Evolutionary conservation across 1,140 invertebrate species (phyloP).

Genomic region (Homalodisca vitripennis): DNA sequence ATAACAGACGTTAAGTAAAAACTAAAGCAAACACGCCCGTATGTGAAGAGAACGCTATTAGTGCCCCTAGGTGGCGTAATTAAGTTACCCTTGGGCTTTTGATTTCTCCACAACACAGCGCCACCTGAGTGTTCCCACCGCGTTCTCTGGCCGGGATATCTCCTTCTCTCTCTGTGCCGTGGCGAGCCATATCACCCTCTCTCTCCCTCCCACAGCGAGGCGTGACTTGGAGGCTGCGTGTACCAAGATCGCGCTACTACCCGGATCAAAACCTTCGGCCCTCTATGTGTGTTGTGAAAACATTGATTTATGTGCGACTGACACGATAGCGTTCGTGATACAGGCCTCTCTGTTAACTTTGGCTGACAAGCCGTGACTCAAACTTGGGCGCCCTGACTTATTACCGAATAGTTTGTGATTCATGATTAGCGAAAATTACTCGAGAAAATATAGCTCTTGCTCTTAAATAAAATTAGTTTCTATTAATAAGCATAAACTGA

Average conservation of each 20-base stretch:
- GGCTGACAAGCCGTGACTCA: slow-evolving; percentile 2
- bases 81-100: slow-evolving; percentile 24
- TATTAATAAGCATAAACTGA: too few relatives aligned
- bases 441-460: too few relatives aligned
- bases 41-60: not conserved
- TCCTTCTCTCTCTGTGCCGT: not conserved
- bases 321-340: slow-evolving; percentile 17
- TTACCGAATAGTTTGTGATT: too few relatives aligned
- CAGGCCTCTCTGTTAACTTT: not conserved
- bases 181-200: not conserved
- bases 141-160: not conserved
- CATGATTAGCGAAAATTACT: too few relatives aligned
- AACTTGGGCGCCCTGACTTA: too few relatives aligned
- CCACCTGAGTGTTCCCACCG: slow-evolving; percentile 4
- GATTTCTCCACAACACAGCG: slow-evolving; percentile 21
- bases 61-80: slow-evolving; percentile 5
- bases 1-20: slow-evolving; percentile 22
- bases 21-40: slow-evolving; percentile 18
- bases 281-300: not conserved
- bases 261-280: not conserved
- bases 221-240: slow-evolving; percentile 16
- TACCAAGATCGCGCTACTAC: not conserved
- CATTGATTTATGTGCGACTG: slow-evolving; percentile 9
- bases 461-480: too few relatives aligned
- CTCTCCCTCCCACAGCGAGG: not conserved